These are phyloP conservation scores for Zosterops hypoxanthus DNA, from an alignment of 2,113 vertebrate genomes.

Conservation along the genomic window DNA sequence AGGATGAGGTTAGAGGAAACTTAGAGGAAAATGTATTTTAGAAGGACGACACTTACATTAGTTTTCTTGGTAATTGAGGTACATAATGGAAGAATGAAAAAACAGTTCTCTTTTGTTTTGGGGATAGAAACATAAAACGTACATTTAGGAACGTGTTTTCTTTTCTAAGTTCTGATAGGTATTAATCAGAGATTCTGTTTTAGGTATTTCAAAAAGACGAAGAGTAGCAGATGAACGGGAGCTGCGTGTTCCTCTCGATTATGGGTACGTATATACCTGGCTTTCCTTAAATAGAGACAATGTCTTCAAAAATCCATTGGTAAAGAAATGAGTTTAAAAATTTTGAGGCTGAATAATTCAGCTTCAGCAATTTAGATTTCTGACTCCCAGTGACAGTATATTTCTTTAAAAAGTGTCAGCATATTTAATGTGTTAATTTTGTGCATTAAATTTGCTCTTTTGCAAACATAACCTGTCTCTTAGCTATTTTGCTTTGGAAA, in stretches of 20 bases:
- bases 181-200: slow-evolving; percentile 59
- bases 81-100: background rate
- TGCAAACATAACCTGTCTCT: background rate
- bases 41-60: background rate
- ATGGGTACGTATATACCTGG: slow-evolving; percentile 75
- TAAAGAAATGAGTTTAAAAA: background rate
- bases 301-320: background rate
- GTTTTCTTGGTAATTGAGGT: background rate
- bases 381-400: background rate
- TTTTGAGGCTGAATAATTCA: background rate
- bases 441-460: background rate
- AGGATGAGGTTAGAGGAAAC: background rate
- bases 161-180: background rate
- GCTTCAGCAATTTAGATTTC: background rate
- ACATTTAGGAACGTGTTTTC: background rate
- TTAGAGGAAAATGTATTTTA: background rate
- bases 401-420: background rate
- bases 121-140: background rate
- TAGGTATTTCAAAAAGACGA: slow-evolving; percentile 84
- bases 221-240: slow-evolving; percentile 87
- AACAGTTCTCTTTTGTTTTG: background rate
- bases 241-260: slow-evolving; percentile 86
- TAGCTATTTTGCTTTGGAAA: background rate
- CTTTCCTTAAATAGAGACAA: background rate
- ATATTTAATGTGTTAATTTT: background rate